phyloP scores from a whole-genome alignment of 2,888 invertebrate genomes.

The Biston stratarius region DNA sequence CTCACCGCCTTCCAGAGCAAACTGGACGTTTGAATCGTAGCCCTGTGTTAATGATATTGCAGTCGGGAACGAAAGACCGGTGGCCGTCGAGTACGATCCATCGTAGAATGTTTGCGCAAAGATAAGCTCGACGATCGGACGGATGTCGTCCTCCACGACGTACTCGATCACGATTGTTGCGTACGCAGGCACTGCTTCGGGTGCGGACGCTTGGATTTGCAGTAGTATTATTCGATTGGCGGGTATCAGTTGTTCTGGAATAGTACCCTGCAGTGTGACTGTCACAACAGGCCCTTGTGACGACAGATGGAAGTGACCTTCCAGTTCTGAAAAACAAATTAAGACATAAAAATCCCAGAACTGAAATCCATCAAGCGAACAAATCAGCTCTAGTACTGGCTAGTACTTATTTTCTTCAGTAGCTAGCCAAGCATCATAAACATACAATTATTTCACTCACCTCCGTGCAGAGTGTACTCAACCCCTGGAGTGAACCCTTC shows the following conservation, averaged over 20 bases:
- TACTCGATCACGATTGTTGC: slow-evolving; percentile 50
- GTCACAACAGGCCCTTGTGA: slow-evolving; percentile 15
- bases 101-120: slow-evolving; percentile 47
- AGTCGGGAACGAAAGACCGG: slow-evolving; percentile 40
- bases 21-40: slow-evolving; percentile 46
- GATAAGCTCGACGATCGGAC: slow-evolving; percentile 17
- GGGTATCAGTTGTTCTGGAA: slow-evolving; percentile 50
- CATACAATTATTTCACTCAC: slow-evolving; percentile 37
- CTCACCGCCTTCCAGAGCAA: slow-evolving; percentile 53
- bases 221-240: slow-evolving; percentile 47
- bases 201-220: slow-evolving; percentile 49
- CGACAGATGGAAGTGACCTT: slow-evolving; percentile 13
- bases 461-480: slow-evolving; percentile 49
- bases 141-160: slow-evolving; percentile 22
- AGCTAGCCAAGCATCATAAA: no score
- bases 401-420: background rate
- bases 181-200: slow-evolving; percentile 43
- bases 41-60: slow-evolving; percentile 45
- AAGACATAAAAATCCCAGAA: no score
- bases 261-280: slow-evolving; percentile 21
- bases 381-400: background rate
- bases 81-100: slow-evolving; percentile 42
- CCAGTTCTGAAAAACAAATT: slow-evolving; percentile 15
- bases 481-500: slow-evolving; percentile 51
- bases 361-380: no score